A percentile compares a stretch with the other conserved stretches of the same genome.
Conservation (phyloP, 2,888 invertebrate genomes). For the Stenolophus ochropezus region DNA sequence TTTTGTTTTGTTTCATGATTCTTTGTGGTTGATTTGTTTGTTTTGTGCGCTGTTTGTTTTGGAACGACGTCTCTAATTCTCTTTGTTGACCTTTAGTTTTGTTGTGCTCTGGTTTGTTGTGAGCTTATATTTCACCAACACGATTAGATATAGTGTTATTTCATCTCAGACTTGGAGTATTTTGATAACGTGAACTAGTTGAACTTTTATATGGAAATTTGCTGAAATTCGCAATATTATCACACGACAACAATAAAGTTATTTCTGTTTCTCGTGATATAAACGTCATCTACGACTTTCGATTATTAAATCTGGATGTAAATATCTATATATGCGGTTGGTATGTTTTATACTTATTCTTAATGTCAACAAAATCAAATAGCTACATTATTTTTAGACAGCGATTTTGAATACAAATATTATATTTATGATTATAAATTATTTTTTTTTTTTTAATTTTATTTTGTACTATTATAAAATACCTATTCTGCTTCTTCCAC, state of each 20-base stretch:
- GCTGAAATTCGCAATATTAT: neutral
- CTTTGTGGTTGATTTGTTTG: constrained; percentile 13
- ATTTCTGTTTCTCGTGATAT: neutral
- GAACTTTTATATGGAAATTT: constrained; percentile 9
- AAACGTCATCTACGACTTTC: neutral
- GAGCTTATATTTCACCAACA: constrained; percentile 9
- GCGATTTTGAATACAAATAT: too few relatives aligned
- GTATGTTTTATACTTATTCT: too few relatives aligned
- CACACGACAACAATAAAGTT: neutral
- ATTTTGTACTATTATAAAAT: too few relatives aligned
- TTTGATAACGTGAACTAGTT: constrained; percentile 3
- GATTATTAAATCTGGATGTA: neutral
- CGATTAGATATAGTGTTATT: constrained; percentile 27
- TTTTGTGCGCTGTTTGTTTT: constrained; percentile 21
- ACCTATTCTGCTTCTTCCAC: too few relatives aligned
- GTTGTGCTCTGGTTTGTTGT: constrained; percentile 41
- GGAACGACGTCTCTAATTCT: constrained; percentile 27
- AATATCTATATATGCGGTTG: neutral
- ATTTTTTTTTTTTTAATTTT: too few relatives aligned
- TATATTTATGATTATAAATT: too few relatives aligned
- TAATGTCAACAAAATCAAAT: too few relatives aligned
- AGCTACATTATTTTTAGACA: too few relatives aligned
- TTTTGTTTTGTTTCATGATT: constrained; percentile 39
- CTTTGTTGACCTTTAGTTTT: constrained; percentile 50
- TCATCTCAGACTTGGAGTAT: neutral